Evolutionary conservation across 2,797 vertebrate genomes (phyloP), one percentile per base, ranked within the genome.

Genomic region (Cryptoblepharus egeriae): DNA sequence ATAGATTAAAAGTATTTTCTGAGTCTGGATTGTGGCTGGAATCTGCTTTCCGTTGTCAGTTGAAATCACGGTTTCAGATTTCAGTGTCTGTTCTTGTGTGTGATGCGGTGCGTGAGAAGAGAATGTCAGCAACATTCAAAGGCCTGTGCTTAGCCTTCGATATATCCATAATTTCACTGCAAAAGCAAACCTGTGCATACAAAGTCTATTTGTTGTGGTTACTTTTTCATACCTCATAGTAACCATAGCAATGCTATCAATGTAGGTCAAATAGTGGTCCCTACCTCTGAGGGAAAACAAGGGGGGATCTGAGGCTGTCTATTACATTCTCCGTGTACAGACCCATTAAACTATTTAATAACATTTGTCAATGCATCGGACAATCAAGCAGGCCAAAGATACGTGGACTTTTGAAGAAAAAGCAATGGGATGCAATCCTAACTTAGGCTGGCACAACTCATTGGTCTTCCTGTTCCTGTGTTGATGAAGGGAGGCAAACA

Each of bases 51-150:
- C 42, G 49, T 39, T 32, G 35, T 64, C 30, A 77, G 68, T 3
- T 39, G 63, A 26, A 75, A 58, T 26, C 30, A 77, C 13, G 63
- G n/a, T 65, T 77, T 70, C 75, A 70, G 49, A 78, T 83, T 73
- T 77, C 45, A 5, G 42, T 45, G 42, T 11, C 5, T 45, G 42
- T 45, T 5, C 11, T 5, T 45, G 22, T 37, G 52, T 58, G 67
- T 37, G 24, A 58, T 42, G 39, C 26, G 39, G 49, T 52, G 49
- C 18, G 49, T 52, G 49, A 24, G 35, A 22, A 30, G 22, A 45
- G 63, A 78, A 73, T 65, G 45, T 65, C 49, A 83, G 45, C 20
- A 65, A 61, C 4, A 7, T 71, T 72, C 64, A n/a, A 74, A 74
- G 28, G 45, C 11, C 70, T 6, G 3, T 52, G 61, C 28, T 73